Base-by-base conservation (phyloP, 2,888 invertebrate species). In the Amphipyra tragopoginis region DNA sequence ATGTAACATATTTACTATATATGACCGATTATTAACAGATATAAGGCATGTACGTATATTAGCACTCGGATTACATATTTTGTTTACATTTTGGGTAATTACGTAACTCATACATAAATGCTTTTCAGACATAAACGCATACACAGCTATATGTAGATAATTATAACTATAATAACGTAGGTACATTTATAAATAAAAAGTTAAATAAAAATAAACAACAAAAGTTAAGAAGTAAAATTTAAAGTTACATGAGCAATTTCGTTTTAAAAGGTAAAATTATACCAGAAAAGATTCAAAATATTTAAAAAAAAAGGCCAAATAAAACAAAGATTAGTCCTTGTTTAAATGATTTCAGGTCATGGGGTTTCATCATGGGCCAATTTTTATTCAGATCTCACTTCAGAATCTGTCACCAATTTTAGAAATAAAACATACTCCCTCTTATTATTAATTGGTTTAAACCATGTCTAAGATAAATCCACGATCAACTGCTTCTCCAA, bases 11-110 rank as follows among this genome's bases (percentile, higher is more conserved):
- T 63, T 65, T 51, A 57, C 29, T 55, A 75, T 52, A 42, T 57
- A 57, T 58, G 62, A 54, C 59, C 56, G 55, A 62, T 59, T 64
- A 67, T 53, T 68, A 68, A 75, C 66, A 72, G 50, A 64, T 67
- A 72, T 75, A 79, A 79, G 79, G 78, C 79, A 69, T 75, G 69
- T 78, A 69, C 58, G 61, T 69, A 71, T 57, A 60, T 58, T 72
- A 73, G 72, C 76, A 77, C 66, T 66, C 51, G 51, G 62, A 65
- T 57, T 74, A 74, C 39, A 74, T 60, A 69, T 40, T 50, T 58
- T 58, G 15, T 63, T 59, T 63, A 65, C 50, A 66, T 54, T 58
- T 40, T 60, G 36, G 52, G 10, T 66, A 61, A 45, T 51, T 57
- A 72, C 43, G 49, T 63, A 58, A 62, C 52, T 58, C 44, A 66